A percentile compares a stretch with the other conserved stretches of the same genome.
These are phyloP conservation scores for Chouioia cunea DNA, from an alignment of 2,888 invertebrate genomes.

Conservation along the genomic window DNA sequence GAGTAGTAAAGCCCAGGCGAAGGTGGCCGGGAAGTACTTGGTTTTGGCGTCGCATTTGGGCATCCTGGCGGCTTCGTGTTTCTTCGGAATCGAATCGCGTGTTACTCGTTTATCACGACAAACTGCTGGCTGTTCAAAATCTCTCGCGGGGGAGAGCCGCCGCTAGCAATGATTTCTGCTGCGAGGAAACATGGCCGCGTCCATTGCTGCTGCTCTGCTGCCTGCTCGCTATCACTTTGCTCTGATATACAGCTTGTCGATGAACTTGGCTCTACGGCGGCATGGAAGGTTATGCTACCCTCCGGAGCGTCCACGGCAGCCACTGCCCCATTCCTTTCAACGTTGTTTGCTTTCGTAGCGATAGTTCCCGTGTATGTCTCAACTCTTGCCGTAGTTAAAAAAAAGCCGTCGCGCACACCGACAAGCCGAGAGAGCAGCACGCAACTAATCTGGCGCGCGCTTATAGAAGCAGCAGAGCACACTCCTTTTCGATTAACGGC, in stretches of 20 bases:
- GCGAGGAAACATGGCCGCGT: conserved; percentile 68
- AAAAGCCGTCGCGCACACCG: too few species aligned
- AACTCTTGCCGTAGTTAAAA: too few species aligned
- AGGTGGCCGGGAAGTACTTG: conserved; percentile 97
- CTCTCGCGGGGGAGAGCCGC: not conserved
- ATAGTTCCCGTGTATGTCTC: too few species aligned
- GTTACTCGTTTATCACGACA: not conserved
- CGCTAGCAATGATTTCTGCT: conserved; percentile 63
- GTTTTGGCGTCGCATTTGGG: conserved; percentile 97
- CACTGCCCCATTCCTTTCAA: not conserved
- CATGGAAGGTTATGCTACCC: not conserved
- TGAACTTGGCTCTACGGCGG: conserved; percentile 23
- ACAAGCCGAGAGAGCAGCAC: too few species aligned
- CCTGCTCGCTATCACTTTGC: conserved; percentile 7
- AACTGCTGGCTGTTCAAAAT: conserved; percentile 34
- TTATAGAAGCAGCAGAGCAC: not conserved
- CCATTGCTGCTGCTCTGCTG: conserved; percentile 58
- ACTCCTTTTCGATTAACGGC: too few species aligned
- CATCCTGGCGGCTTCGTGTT: conserved; percentile 72
- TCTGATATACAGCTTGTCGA: conserved; percentile 42
- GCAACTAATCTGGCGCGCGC: too few species aligned
- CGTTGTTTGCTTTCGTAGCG: too few species aligned
- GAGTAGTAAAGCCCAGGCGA: conserved; percentile 97
- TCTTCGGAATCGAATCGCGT: not conserved
- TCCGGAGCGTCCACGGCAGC: not conserved